phyloP scores from a whole-genome alignment of 2,113 vertebrate species.

The Puma concolor region DNA sequence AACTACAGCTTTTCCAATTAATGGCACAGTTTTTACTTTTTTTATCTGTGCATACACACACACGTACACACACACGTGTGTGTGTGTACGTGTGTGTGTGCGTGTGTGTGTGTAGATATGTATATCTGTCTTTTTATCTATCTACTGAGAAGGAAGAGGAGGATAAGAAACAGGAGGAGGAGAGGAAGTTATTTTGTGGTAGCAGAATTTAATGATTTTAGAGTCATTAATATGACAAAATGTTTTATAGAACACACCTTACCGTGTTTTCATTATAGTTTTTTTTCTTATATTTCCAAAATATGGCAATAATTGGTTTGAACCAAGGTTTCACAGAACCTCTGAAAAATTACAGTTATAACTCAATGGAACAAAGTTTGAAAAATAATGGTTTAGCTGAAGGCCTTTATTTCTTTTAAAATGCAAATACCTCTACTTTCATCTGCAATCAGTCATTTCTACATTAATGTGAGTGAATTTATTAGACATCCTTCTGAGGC shows the following conservation, averaged over 20 bases:
- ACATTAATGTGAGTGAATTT: constrained; percentile 71
- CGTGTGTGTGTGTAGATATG: not conserved
- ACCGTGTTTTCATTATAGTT: not conserved
- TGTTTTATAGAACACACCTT: not conserved
- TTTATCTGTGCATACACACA: not conserved
- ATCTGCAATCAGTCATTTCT: constrained; percentile 73
- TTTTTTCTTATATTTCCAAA: not conserved
- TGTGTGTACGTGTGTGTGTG: too few species aligned
- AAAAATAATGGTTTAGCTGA: constrained; percentile 76
- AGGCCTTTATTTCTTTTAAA: constrained; percentile 72
- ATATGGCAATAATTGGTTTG: not conserved
- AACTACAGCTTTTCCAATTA: not conserved
- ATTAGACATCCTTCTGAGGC: constrained; percentile 64
- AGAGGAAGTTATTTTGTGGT: not conserved
- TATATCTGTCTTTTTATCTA: not conserved
- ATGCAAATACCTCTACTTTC: constrained; percentile 70
- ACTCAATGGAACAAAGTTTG: constrained; percentile 50
- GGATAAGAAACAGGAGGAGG: not conserved
- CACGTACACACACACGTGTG: too few species aligned
- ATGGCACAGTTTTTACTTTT: not conserved
- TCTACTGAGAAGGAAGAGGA: not conserved
- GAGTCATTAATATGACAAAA: not conserved
- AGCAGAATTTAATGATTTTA: not conserved
- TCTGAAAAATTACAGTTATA: constrained; percentile 60
- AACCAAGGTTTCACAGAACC: constrained; percentile 25